phyloP scores from a whole-genome alignment of 2,888 invertebrate genomes.

The Cristatella mucedo region DNA sequence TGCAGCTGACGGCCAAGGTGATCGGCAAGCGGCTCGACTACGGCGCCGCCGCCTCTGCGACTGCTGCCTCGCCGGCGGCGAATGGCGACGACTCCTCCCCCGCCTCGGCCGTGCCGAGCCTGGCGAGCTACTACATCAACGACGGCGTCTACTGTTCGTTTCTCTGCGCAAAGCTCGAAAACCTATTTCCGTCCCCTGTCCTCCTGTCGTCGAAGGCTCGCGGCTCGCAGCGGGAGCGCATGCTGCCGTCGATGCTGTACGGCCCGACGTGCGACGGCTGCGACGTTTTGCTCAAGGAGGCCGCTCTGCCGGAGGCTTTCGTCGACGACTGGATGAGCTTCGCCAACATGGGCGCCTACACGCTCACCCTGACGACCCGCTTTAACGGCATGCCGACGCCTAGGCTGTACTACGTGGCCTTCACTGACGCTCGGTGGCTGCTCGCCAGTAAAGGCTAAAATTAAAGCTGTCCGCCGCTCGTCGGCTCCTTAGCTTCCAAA shows the following conservation, averaged over 20 bases:
- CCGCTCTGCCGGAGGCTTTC: slow-evolving; percentile 53
- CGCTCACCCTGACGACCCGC: slow-evolving; percentile 70
- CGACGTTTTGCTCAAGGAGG: slow-evolving; percentile 58
- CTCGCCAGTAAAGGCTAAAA: too few species aligned
- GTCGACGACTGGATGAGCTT: slow-evolving; percentile 77
- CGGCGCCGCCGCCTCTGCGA: background rate
- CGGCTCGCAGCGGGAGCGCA: too few species aligned
- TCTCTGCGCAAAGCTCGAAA: too few species aligned
- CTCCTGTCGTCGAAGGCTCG: too few species aligned
- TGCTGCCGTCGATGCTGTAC: slow-evolving; percentile 57
- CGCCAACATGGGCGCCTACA: slow-evolving; percentile 84
- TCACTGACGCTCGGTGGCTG: too few species aligned
- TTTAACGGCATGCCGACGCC: slow-evolving; percentile 62
- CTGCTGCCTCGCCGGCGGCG: slow-evolving; percentile 1
- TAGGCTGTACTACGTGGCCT: slow-evolving; percentile 21
- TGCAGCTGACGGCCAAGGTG: slow-evolving; percentile 71
- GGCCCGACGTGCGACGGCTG: slow-evolving; percentile 91
- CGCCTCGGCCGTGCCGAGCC: slow-evolving; percentile 18
- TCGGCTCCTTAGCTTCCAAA: too few species aligned
- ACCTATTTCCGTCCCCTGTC: too few species aligned
- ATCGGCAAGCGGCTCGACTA: slow-evolving; percentile 52
- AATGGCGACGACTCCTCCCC: too few species aligned
- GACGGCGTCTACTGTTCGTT: slow-evolving; percentile 98
- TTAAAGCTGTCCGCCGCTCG: too few species aligned
- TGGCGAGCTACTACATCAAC: slow-evolving; percentile 96